Conservation (phyloP, 2,888 invertebrate genomes). For the Lochmaea crataegi region DNA sequence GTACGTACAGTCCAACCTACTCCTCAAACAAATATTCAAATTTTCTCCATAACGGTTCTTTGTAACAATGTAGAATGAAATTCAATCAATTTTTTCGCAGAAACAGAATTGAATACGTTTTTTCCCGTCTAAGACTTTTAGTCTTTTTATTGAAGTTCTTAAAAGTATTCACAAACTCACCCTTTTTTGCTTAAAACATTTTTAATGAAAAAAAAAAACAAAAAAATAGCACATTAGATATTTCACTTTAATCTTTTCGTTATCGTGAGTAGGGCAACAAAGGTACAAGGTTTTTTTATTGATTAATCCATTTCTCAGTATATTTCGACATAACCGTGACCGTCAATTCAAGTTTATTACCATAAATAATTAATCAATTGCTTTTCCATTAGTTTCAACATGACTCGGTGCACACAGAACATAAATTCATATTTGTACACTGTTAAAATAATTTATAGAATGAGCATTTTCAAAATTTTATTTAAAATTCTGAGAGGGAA, state of each 20-base stretch:
- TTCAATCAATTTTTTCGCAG: no score
- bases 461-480: not conserved
- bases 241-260: not conserved
- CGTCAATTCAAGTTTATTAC: conserved; percentile 8
- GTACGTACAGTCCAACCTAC: no score
- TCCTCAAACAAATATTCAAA: no score
- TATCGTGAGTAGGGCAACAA: not conserved
- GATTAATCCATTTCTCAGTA: conserved; percentile 1
- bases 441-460: not conserved
- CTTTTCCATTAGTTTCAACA: conserved; percentile 1
- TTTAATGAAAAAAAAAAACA: no score
- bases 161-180: no score
- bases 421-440: not conserved
- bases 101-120: no score
- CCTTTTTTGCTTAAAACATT: no score
- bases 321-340: not conserved
- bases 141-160: no score
- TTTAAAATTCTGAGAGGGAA: not conserved
- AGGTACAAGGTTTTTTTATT: not conserved
- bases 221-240: not conserved
- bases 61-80: no score
- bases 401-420: not conserved
- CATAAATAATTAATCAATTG: not conserved
- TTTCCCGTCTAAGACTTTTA: no score
- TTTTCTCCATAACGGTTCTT: no score